Conservation (phyloP, 2,797 vertebrate species). For the Microchirus variegatus region DNA sequence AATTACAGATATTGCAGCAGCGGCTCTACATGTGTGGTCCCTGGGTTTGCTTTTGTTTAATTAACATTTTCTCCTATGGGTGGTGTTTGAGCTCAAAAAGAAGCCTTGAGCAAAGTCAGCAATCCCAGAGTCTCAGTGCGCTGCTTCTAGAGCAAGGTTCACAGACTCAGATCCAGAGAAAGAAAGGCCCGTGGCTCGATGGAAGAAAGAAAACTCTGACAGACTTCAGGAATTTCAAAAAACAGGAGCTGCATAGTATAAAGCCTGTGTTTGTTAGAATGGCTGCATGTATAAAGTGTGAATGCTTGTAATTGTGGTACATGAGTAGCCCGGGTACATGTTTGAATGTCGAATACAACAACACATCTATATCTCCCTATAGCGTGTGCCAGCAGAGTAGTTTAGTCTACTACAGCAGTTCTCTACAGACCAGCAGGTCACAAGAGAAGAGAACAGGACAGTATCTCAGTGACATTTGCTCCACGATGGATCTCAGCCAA, state of each 20-base stretch:
- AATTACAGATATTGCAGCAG: conserved; percentile 23
- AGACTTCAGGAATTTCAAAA: conserved; percentile 7
- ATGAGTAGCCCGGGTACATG: neutral
- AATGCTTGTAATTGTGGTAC: conserved; percentile 2
- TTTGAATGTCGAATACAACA: neutral
- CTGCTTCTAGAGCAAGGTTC: conserved; percentile 43
- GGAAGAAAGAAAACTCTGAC: conserved; percentile 1
- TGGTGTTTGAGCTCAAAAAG: conserved; percentile 38
- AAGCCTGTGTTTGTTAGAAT: conserved; percentile 10
- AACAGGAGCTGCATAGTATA: neutral
- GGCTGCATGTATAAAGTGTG: neutral
- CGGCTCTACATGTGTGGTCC: conserved; percentile 36
- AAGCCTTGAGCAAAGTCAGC: conserved; percentile 36
- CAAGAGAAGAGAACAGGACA: conserved; percentile 26
- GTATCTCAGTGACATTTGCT: conserved; percentile 47
- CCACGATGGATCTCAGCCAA: conserved; percentile 50
- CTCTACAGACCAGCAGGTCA: conserved; percentile 30
- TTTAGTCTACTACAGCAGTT: conserved; percentile 44
- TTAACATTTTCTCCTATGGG: conserved; percentile 51
- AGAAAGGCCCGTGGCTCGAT: conserved; percentile 9
- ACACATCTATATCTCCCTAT: conserved; percentile 27
- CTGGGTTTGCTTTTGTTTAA: conserved; percentile 43
- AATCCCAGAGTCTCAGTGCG: conserved; percentile 21
- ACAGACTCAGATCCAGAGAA: conserved; percentile 28
- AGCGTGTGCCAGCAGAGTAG: conserved; percentile 9